phyloP scores from a whole-genome alignment of 2,888 invertebrate species.

The Cinara cedri region DNA sequence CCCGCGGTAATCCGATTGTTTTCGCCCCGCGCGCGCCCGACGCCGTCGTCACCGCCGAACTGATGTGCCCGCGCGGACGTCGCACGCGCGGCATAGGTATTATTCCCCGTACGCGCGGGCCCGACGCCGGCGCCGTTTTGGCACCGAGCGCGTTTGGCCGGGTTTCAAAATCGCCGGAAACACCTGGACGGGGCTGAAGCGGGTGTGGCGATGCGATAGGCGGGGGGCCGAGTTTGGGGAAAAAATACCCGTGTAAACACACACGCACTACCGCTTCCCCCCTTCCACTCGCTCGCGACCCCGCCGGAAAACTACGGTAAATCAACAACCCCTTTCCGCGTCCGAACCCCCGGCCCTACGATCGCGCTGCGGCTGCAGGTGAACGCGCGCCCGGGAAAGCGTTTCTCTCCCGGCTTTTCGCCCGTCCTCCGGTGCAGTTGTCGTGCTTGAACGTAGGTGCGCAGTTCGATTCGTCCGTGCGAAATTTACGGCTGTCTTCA shows the following conservation, averaged over 20 bases:
- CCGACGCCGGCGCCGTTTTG: conserved; percentile 20
- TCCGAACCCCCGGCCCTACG: no score
- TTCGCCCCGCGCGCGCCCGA: neutral
- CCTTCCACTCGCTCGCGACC: no score
- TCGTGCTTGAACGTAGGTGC: no score
- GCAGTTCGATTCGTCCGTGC: no score
- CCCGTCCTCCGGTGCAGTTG: no score
- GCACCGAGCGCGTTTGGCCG: conserved; percentile 50
- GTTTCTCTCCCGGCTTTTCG: no score
- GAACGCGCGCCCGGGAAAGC: no score
- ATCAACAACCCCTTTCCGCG: conserved; percentile 48
- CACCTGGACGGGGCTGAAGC: conserved; percentile 26
- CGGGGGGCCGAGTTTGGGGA: neutral
- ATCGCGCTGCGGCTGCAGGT: no score
- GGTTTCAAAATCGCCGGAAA: conserved; percentile 48
- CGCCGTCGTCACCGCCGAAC: neutral
- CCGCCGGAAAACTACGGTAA: conserved; percentile 51
- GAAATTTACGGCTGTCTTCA: no score
- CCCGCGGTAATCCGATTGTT: conserved; percentile 51
- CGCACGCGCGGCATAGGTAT: no score
- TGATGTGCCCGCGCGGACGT: conserved; percentile 18
- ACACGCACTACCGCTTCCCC: neutral
- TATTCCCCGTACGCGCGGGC: conserved; percentile 14
- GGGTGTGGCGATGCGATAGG: neutral
- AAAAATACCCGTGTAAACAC: conserved; percentile 24